A percentile compares a stretch with the other conserved stretches of the same genome.
These are phyloP conservation scores for Tolmerus cingulatus DNA, from an alignment of 2,888 invertebrate genomes.

Conservation along the genomic window DNA sequence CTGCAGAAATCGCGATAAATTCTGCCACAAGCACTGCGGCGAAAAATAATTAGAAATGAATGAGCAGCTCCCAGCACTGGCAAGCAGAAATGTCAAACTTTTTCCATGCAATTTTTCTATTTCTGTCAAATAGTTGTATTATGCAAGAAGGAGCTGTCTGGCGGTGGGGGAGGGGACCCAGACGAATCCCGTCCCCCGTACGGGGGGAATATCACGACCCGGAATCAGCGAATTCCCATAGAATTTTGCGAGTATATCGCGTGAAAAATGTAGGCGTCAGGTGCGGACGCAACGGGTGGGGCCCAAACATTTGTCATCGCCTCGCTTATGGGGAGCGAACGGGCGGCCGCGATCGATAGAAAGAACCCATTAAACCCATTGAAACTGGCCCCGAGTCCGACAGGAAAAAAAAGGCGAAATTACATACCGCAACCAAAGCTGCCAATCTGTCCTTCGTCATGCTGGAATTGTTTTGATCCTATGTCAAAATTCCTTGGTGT, in stretches of 20 bases:
- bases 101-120: not conserved
- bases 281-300: conserved; percentile 24
- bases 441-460: conserved; percentile 98
- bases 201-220: not conserved
- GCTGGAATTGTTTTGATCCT: conserved; percentile 57
- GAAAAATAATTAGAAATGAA: not conserved
- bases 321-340: not conserved
- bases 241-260: not conserved
- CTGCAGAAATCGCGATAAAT: not conserved
- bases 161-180: not conserved
- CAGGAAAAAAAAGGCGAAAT: not conserved
- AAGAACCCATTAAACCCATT: not conserved
- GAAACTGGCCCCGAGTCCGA: not conserved
- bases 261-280: conserved; percentile 8
- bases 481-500: conserved; percentile 10
- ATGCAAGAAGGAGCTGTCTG: not conserved
- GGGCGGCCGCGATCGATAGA: conserved; percentile 13
- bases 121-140: conserved; percentile 9
- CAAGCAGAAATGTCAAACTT: not conserved
- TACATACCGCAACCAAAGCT: conserved; percentile 91
- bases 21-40: not conserved
- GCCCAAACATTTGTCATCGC: not conserved
- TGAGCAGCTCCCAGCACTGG: not conserved
- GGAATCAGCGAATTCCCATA: not conserved
- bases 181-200: not conserved